These are phyloP conservation scores for Ametastegia equiseti DNA, from an alignment of 2,888 invertebrate species.

Conservation along the genomic window DNA sequence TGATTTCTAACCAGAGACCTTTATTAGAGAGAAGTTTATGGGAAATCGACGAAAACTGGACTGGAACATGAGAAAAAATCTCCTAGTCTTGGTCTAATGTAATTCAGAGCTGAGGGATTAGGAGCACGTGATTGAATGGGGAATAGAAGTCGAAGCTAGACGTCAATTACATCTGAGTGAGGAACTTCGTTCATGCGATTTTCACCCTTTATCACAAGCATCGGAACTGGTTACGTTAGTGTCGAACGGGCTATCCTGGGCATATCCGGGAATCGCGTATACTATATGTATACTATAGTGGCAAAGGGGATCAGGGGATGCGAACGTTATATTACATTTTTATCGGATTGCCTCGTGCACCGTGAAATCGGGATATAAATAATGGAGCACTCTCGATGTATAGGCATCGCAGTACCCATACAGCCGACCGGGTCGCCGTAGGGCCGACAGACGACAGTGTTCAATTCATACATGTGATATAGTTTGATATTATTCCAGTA, in stretches of 20 bases:
- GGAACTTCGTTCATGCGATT: conserved; percentile 10
- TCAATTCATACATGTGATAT: background rate
- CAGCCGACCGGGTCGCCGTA: background rate
- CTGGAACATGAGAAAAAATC: background rate
- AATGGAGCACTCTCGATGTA: conserved; percentile 38
- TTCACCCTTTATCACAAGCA: conserved; percentile 37
- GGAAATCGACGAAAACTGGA: background rate
- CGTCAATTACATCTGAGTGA: conserved; percentile 23
- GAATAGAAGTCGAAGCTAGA: no score
- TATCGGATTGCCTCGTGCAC: conserved; percentile 45
- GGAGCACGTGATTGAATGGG: background rate
- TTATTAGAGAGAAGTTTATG: background rate
- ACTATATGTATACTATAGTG: no score
- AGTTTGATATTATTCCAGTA: background rate
- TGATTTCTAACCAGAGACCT: background rate
- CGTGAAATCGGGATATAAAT: conserved; percentile 46
- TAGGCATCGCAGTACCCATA: background rate
- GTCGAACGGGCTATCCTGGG: conserved; percentile 16
- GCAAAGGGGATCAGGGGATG: conserved; percentile 35
- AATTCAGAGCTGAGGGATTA: background rate
- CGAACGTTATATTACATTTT: conserved; percentile 44
- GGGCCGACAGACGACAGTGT: background rate
- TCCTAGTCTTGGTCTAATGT: background rate
- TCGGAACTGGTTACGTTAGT: conserved; percentile 30
- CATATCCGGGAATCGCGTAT: conserved; percentile 2